Base-by-base conservation (phyloP, 2,888 invertebrate genomes). In the Teinopalpus imperialis region DNA sequence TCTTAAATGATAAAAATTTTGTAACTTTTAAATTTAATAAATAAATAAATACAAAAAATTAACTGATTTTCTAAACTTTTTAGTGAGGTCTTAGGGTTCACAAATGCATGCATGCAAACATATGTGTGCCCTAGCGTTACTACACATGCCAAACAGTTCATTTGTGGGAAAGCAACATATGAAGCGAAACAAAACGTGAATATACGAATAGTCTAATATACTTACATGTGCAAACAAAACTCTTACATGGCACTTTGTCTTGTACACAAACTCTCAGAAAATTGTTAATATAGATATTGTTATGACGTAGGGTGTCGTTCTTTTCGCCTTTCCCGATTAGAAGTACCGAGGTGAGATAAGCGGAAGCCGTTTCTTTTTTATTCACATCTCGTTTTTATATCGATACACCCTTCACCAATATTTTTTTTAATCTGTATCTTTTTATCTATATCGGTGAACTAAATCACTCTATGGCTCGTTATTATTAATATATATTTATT, bases 91-190 rank as follows among this genome's bases (percentile, higher is more conserved):
- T 9, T 13, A 1, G 2, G 0, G 5, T 3, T n/a, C 12, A 41
- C 31, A 31, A 30, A 40, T 16, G 23, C 30, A 36, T 36, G 41
- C 31, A n/a, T n/a, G n/a, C n/a, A 24, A 13, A 31, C 21, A 27
- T 43, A 9, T 43, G 29, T 9, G 27, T 14, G 24, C 9, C n/a
- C 30, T 31, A 34, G 39, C 31, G 63, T n/a, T n/a, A n/a, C 81
- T 82, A 85, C 75, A 71, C 86, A 88, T 88, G 86, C 83, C 72
- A 79, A 76, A 85, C 85, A 87, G 86, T 86, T 87, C 87, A 85
- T 81, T 75, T 69, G 48, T 45, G 60, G 54, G 63, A 57, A n/a
- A 74, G 74, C 68, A 69, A 69, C 64, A 57, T 64, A 65, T 63
- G 59, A 64, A 63, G 61, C 63, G 43, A 53, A 61, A 51, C 59